These are phyloP conservation scores for Aethina tumida DNA, from an alignment of 1,140 invertebrate genomes.

Conservation along the genomic window DNA sequence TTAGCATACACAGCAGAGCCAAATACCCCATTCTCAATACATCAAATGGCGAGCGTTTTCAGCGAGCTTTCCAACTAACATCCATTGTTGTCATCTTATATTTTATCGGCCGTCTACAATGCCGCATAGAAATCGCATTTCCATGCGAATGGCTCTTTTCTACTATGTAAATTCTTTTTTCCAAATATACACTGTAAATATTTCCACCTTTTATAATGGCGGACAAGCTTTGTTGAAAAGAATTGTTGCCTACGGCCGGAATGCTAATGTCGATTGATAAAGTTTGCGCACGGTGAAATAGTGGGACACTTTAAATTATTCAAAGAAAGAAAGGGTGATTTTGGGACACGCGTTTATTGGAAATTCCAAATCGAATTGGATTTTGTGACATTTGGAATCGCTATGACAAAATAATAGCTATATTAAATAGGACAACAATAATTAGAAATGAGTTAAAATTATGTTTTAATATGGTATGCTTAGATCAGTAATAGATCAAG, in stretches of 20 bases:
- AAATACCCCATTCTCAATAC: conserved; percentile 28
- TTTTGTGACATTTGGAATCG: too few species aligned
- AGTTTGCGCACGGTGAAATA: conserved; percentile 4
- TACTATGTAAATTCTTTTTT: conserved; percentile 32
- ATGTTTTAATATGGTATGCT: too few species aligned
- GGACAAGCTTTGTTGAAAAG: conserved; percentile 21
- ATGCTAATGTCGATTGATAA: conserved; percentile 13
- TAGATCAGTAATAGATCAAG: too few species aligned
- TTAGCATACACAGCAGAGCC: conserved; percentile 23
- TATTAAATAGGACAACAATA: too few species aligned
- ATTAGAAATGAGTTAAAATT: too few species aligned
- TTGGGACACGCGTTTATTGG: too few species aligned
- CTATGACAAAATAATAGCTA: too few species aligned
- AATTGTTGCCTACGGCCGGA: conserved; percentile 15
- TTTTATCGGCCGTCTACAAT: conserved; percentile 33
- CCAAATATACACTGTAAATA: conserved; percentile 28
- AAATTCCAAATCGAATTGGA: too few species aligned
- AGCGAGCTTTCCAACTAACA: conserved; percentile 26
- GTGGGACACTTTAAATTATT: conserved; percentile 1
- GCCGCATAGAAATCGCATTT: conserved; percentile 30
- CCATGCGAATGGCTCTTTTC: conserved; percentile 33
- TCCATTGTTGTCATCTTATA: conserved; percentile 35
- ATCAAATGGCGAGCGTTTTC: conserved; percentile 26
- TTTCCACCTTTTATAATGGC: conserved; percentile 28
- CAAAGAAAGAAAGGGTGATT: too few species aligned